phyloP scores from a whole-genome alignment of 2,888 invertebrate genomes.

The Anthophora plumipes region DNA sequence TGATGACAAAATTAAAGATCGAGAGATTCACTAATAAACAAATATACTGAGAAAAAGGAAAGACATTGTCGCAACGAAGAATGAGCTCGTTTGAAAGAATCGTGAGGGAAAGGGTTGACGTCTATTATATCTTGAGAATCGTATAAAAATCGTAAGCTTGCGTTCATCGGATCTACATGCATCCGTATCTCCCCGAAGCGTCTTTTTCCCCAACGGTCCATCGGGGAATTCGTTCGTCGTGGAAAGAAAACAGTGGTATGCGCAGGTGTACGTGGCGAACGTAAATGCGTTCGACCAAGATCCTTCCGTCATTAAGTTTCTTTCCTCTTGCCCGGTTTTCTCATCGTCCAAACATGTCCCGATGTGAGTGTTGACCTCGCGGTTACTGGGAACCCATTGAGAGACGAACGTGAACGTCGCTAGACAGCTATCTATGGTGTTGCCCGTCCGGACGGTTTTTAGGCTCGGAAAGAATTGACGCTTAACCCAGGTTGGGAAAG shows the following conservation, averaged over 20 bases:
- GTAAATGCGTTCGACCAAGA: slow-evolving; percentile 69
- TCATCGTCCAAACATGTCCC: slow-evolving; percentile 79
- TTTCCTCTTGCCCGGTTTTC: slow-evolving; percentile 69
- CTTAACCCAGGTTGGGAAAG: slow-evolving; percentile 69
- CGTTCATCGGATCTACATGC: slow-evolving; percentile 13
- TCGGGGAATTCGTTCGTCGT: slow-evolving; percentile 46
- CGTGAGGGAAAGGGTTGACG: no score
- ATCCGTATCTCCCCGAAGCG: background rate
- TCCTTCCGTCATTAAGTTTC: slow-evolving; percentile 69
- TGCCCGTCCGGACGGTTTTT: slow-evolving; percentile 67
- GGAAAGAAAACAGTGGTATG: slow-evolving; percentile 63
- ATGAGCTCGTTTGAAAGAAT: no score
- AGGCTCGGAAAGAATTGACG: slow-evolving; percentile 71
- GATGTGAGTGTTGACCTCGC: slow-evolving; percentile 77
- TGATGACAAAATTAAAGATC: no score
- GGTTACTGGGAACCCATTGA: slow-evolving; percentile 77
- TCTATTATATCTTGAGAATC: background rate
- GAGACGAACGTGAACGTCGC: slow-evolving; percentile 69
- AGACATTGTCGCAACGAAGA: no score
- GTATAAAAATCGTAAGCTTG: background rate
- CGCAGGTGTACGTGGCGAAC: slow-evolving; percentile 65
- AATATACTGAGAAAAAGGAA: no score
- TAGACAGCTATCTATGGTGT: slow-evolving; percentile 76
- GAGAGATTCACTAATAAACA: no score
- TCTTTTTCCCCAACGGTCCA: slow-evolving; percentile 27